Evolutionary conservation across 1,140 invertebrate species (phyloP).

Genomic region (Chironomus tepperi): DNA sequence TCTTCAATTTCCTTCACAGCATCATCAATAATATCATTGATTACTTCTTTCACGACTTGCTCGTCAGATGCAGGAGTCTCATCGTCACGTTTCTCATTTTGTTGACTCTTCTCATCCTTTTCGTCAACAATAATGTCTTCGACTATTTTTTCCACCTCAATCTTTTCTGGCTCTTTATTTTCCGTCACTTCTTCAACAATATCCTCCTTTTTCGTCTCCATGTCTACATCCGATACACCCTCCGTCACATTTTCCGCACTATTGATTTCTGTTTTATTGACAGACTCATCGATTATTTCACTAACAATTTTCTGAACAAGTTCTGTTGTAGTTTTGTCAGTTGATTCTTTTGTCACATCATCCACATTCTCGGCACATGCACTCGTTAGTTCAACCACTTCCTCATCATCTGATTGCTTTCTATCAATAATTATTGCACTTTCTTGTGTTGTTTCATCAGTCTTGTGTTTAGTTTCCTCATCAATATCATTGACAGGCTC

Average conservation of each 20-base stretch:
- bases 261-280: slow-evolving; percentile 32
- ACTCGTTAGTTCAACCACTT: neutral
- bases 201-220: slow-evolving; percentile 28
- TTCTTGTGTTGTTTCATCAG: slow-evolving; percentile 24
- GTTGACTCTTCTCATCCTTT: slow-evolving; percentile 23
- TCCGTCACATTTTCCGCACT: slow-evolving; percentile 27
- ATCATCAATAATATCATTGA: slow-evolving; percentile 43
- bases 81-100: slow-evolving; percentile 23
- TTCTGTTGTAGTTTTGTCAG: slow-evolving; percentile 31
- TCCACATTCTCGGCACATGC: neutral
- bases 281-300: slow-evolving; percentile 33
- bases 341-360: neutral
- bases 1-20: slow-evolving; percentile 36
- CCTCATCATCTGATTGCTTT: slow-evolving; percentile 22
- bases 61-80: slow-evolving; percentile 34
- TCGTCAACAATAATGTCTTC: slow-evolving; percentile 42
- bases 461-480: neutral
- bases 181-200: slow-evolving; percentile 30
- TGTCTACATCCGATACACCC: slow-evolving; percentile 27
- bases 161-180: slow-evolving; percentile 34
- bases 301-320: slow-evolving; percentile 35
- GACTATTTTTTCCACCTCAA: slow-evolving; percentile 42
- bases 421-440: slow-evolving; percentile 8
- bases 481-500: neutral
- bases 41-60: slow-evolving; percentile 41